Conservation (phyloP, 1,140 invertebrate species). For the Leptonema lineaticorne region DNA sequence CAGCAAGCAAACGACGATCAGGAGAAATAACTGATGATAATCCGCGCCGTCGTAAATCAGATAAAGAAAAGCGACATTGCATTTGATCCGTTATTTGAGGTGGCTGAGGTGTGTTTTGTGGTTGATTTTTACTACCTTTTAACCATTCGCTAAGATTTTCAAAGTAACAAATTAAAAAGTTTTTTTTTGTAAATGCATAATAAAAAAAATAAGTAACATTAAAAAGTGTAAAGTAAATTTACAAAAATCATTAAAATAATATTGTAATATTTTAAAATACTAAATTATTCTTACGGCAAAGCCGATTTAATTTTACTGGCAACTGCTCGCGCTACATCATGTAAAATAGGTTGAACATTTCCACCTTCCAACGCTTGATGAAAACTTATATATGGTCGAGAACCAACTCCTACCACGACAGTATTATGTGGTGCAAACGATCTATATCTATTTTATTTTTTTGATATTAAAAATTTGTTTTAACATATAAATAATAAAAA, state of each 20-base stretch:
- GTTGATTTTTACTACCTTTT: constrained; percentile 56
- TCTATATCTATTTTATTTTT: constrained; percentile 57
- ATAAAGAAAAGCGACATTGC: constrained; percentile 77
- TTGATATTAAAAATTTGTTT: neutral
- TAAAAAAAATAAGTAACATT: constrained; percentile 8
- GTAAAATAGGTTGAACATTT: constrained; percentile 67
- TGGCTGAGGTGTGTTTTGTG: constrained; percentile 50
- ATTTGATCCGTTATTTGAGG: constrained; percentile 64
- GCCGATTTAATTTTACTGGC: constrained; percentile 85
- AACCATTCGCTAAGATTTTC: constrained; percentile 58
- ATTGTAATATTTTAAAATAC: neutral
- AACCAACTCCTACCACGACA: constrained; percentile 77
- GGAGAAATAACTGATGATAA: constrained; percentile 74
- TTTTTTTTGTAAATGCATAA: neutral
- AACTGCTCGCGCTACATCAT: constrained; percentile 86
- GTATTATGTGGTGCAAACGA: constrained; percentile 75
- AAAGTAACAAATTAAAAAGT: constrained; percentile 22
- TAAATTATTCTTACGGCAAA: constrained; percentile 68
- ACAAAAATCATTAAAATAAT: neutral
- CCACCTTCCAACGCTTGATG: constrained; percentile 88
- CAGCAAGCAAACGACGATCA: constrained; percentile 73
- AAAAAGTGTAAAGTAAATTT: constrained; percentile 3
- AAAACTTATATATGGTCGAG: constrained; percentile 82
- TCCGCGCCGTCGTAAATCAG: constrained; percentile 76
- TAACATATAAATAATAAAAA: neutral